phyloP scores from a whole-genome alignment of 2,797 vertebrate genomes.

The Mastacembelus armatus region DNA sequence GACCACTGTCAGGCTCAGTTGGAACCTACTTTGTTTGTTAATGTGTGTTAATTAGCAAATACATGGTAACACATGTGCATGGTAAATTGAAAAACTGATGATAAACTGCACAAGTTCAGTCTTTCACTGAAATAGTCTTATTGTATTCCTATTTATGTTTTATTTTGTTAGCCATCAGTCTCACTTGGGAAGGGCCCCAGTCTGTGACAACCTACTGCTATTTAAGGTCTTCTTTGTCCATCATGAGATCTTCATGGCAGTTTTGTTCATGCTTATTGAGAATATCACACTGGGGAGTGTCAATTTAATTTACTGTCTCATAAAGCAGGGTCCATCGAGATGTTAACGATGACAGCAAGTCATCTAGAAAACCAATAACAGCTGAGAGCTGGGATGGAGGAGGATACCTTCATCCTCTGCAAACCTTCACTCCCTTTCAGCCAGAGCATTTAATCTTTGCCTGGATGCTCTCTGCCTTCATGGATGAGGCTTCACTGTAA shows the following conservation, averaged over 20 bases:
- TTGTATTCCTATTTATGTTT: constrained; percentile 28
- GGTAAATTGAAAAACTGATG: neutral
- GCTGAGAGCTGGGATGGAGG: constrained; percentile 38
- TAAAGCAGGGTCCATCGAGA: constrained; percentile 54
- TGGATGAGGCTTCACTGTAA: constrained; percentile 22
- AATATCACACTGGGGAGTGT: constrained; percentile 43
- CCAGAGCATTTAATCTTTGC: constrained; percentile 37
- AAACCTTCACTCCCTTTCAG: constrained; percentile 52
- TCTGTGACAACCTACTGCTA: constrained; percentile 13
- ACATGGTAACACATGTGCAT: no score
- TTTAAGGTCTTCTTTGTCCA: constrained; percentile 44
- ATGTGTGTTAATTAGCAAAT: no score
- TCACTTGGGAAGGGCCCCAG: neutral
- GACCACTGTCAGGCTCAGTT: no score
- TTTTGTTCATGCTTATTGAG: constrained; percentile 29
- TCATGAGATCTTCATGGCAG: constrained; percentile 32
- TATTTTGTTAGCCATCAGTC: constrained; percentile 32
- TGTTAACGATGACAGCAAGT: constrained; percentile 61
- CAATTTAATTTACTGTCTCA: constrained; percentile 62
- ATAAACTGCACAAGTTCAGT: neutral
- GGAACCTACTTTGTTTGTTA: no score
- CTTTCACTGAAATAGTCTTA: neutral
- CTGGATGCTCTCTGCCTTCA: constrained; percentile 17
- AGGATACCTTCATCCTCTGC: constrained; percentile 44
- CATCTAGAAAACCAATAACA: constrained; percentile 59